Conservation (phyloP, 2,113 vertebrate genomes). For the Maccullochella peelii region DNA sequence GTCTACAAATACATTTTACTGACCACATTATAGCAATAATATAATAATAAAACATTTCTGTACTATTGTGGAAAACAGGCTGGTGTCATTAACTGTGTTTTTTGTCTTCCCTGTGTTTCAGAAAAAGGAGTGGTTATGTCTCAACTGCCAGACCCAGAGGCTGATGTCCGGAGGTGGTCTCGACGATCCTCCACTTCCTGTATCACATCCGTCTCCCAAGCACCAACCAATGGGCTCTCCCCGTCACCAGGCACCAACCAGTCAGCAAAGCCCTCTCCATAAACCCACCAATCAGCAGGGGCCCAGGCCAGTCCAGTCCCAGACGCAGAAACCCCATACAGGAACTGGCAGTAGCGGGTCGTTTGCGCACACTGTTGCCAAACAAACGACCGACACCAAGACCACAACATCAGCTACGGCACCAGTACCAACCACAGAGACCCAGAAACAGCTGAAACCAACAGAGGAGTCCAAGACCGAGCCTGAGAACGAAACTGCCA, state of each 20-base stretch:
- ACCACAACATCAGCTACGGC: slow-evolving; percentile 57
- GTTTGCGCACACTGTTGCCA: slow-evolving; percentile 72
- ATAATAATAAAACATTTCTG: not conserved
- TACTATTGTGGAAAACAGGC: not conserved
- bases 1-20: not conserved
- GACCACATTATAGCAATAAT: not conserved
- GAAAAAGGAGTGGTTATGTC: slow-evolving; percentile 99
- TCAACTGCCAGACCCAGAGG: slow-evolving; percentile 98
- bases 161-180: slow-evolving; percentile 91
- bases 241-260: slow-evolving; percentile 80
- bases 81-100: not conserved
- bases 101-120: slow-evolving; percentile 79
- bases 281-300: slow-evolving; percentile 76
- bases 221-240: slow-evolving; percentile 85
- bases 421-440: slow-evolving; percentile 56
- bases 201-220: slow-evolving; percentile 86
- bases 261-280: slow-evolving; percentile 79
- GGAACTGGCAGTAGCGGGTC: slow-evolving; percentile 61
- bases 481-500: slow-evolving; percentile 64
- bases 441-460: slow-evolving; percentile 66
- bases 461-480: slow-evolving; percentile 68
- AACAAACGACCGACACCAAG: slow-evolving; percentile 81
- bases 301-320: slow-evolving; percentile 58
- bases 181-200: slow-evolving; percentile 87
- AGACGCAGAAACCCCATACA: slow-evolving; percentile 72